Percentiles rank a stretch among this genome's conserved stretches.
Conservation (phyloP, 2,797 vertebrate species). For the Pipistrellus pipistrellus region DNA sequence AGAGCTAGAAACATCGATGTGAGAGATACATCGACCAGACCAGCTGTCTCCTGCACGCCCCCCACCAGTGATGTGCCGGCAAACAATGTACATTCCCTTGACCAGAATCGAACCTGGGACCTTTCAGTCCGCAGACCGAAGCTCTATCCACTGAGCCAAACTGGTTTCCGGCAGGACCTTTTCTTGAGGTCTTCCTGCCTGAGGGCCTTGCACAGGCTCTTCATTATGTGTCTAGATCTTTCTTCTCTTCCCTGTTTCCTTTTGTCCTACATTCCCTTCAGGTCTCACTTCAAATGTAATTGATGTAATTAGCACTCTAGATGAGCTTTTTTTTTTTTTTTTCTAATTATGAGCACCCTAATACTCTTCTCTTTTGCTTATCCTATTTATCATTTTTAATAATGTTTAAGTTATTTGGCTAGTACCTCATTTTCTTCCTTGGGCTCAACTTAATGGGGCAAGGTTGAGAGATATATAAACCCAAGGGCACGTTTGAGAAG, state of each 20-base stretch:
- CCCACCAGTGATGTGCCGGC: no score
- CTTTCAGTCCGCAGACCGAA: no score
- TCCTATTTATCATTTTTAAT: background rate
- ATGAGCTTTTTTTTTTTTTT: background rate
- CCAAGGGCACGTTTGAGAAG: background rate
- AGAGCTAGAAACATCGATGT: no score
- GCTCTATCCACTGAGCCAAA: no score
- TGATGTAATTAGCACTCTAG: background rate
- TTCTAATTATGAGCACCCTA: background rate
- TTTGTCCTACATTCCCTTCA: background rate
- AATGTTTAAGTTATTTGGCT: background rate
- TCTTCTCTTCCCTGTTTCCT: background rate
- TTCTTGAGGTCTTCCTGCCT: background rate
- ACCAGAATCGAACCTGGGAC: no score
- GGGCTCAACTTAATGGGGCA: background rate
- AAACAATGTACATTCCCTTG: no score
- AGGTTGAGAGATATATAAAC: background rate
- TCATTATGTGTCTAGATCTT: background rate
- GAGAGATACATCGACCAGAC: no score
- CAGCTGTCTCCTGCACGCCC: no score
- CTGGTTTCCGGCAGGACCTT: background rate
- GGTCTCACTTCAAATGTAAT: slow-evolving; percentile 15
- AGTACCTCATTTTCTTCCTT: background rate
- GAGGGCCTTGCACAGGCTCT: background rate
- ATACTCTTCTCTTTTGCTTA: background rate